Percentiles rank a stretch among this genome's conserved stretches.
Evolutionary conservation across 2,888 invertebrate species (phyloP).

Genomic region (Phasia obesa): DNA sequence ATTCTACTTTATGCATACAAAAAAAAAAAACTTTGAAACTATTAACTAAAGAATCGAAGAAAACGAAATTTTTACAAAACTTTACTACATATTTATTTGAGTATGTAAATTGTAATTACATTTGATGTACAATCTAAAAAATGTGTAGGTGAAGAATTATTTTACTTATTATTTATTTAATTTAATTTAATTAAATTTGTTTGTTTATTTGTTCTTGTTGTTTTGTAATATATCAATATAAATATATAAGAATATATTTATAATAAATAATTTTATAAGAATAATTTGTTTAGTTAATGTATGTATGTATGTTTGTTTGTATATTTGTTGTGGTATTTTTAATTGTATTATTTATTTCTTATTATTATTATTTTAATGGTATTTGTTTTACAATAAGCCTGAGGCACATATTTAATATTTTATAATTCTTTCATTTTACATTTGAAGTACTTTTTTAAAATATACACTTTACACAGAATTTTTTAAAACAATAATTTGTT

Average conservation of each 20-base stretch:
- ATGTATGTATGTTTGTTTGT: constrained; percentile 13
- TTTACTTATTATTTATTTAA: background rate
- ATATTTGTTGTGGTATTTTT: constrained; percentile 16
- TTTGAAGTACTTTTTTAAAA: constrained; percentile 52
- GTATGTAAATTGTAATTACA: no score
- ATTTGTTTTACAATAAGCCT: constrained; percentile 80
- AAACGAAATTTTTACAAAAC: no score
- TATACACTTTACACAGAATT: constrained; percentile 24
- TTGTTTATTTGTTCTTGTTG: constrained; percentile 48
- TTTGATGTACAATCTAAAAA: no score
- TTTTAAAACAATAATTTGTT: constrained; percentile 11
- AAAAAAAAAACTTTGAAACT: no score
- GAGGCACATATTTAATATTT: constrained; percentile 77
- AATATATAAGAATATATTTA: constrained; percentile 72
- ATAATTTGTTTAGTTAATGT: constrained; percentile 61
- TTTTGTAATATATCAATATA: constrained; percentile 60
- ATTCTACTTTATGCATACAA: no score
- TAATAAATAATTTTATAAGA: constrained; percentile 70
- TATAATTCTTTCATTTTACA: constrained; percentile 66
- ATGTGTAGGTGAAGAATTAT: background rate
- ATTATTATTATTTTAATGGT: constrained; percentile 69
- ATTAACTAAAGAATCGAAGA: no score
- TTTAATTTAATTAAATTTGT: background rate
- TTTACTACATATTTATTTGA: no score
- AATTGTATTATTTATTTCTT: background rate